Conservation (phyloP, 1,140 invertebrate genomes). For the Zaprionus gabonicus region DNA sequence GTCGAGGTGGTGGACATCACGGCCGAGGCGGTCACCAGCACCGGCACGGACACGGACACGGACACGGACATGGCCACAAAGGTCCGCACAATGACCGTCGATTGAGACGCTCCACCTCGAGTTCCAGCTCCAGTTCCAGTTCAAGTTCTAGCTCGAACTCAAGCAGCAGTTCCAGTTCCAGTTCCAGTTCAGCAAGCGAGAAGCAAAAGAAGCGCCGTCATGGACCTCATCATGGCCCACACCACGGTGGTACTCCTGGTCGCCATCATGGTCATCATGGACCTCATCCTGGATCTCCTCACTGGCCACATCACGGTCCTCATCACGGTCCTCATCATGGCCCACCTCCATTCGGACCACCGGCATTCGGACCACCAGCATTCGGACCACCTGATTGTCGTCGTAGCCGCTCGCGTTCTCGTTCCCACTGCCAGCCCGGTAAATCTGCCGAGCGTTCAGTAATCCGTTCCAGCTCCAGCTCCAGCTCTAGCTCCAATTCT, state of each 20-base stretch:
- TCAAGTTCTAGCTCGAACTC: slow-evolving; percentile 41
- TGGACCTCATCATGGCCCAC: slow-evolving; percentile 4
- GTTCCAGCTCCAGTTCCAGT: slow-evolving; percentile 34
- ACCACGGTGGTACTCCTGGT: not conserved
- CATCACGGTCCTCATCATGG: slow-evolving; percentile 2
- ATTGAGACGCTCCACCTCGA: slow-evolving; percentile 46
- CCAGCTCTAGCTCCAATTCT: slow-evolving; percentile 31
- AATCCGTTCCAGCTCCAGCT: slow-evolving; percentile 27
- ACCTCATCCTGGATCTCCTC: not conserved
- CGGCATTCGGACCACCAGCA: slow-evolving; percentile 1
- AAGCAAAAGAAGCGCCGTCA: slow-evolving; percentile 10
- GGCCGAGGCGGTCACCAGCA: slow-evolving; percentile 12
- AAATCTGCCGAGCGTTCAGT: not conserved
- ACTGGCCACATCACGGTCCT: not conserved
- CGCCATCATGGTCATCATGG: too few relatives aligned
- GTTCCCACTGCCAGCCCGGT: not conserved
- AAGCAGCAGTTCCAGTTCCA: slow-evolving; percentile 38
- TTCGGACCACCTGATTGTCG: slow-evolving; percentile 16
- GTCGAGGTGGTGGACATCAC: slow-evolving; percentile 36
- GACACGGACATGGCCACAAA: slow-evolving; percentile 62
- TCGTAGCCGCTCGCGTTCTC: slow-evolving; percentile 23
- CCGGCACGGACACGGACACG: slow-evolving; percentile 41
- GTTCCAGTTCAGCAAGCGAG: slow-evolving; percentile 37
- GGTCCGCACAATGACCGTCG: slow-evolving; percentile 52
- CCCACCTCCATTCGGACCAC: slow-evolving; percentile 6